Evolutionary conservation across 2,113 vertebrate genomes (phyloP), one percentile per base, ranked within the genome.

Genomic region (Lampris megalopsis): DNA sequence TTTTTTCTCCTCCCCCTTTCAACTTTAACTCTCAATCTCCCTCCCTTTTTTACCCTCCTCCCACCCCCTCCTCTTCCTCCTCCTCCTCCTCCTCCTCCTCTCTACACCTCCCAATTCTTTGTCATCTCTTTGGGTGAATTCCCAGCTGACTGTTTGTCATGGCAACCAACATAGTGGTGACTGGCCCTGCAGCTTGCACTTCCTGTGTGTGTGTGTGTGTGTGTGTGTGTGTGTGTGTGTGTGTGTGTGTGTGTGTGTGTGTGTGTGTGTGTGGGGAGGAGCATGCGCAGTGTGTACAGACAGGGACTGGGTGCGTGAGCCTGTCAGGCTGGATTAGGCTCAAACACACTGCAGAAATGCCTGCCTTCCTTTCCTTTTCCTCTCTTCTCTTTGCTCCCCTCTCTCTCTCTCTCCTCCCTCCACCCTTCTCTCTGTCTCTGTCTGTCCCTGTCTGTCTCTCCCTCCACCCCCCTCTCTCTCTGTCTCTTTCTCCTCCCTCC

Each of bases 101-200:
- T 54, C 59, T 57, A 58, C 66, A 47, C 78, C 73, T 56, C 84
- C 82, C 83, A 71, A 50, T 73, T 91, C 88, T 93, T 91, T 91
- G 89, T 92, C 91, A 90, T 92, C 83, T 90, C 91, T 93, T 86
- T 92, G 92, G 92, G 92, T 93, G 90, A 92, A 93, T 94, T 94
- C 94, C 92, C 94, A 93, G 91, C 92, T 94, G 94, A 94, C 91
- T 91, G 92, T 94, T 94, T 92, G 93, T 94, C 94, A 94, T 94
- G 91, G 92, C 92, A 94, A 94, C 93, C 90, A 91, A 91, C 89
- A 89, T 91, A 86, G 73, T 93, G 89, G 92, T 90, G 89, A 90
- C 91, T 90, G 89, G 91, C 91, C 89, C 89, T 90, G 91, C 85
- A 92, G 88, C 91, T 92, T 85, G 85, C 85, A 92, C 91, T 93